Base-by-base conservation (phyloP, 2,888 invertebrate species). In the Chymomyza amoena region DNA sequence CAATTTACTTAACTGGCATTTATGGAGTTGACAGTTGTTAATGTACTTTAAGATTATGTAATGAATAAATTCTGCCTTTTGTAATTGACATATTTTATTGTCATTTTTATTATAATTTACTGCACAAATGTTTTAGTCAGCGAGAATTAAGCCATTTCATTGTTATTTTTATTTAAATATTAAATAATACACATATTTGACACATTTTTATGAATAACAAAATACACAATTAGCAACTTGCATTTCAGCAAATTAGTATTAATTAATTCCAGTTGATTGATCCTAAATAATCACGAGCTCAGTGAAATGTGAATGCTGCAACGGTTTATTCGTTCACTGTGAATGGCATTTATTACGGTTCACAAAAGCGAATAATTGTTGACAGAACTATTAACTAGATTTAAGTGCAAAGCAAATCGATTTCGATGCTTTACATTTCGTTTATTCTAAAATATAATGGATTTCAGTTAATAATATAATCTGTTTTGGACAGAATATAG, bases 281-380 rank as follows among this genome's bases (percentile, higher is more conserved):
- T 39, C 39, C 13, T 13, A 4, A 7, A 13, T 39, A 39, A 39
- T 39, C 39, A 39, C 6, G 18, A 13, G 52, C 15, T 52, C 18
- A 18, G 52, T 32, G 2, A 6, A 32, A 32, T 32, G 5, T 32
- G 32, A 32, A 32, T 32, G 32, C 32, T 6, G 32, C 32, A 32
- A 32, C 5, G 32, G 5, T 32, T 32, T 32, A 28, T 28, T 28
- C 6, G 32, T 32, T 32, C 32, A 7, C 32, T 32, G 32, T 39
- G 39, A 39, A 13, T 39, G 39, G 39, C 39, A 39, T 81, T 81
- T 25, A n/a, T 20, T 59, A 28, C 20, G 32, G 10, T 39, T 13
- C 39, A 39, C 39, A 39, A 39, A 39, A 39, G 13, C 13, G 39
- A 39, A 3, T 39, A 39, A 39, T 39, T 39, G 39, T 39, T 39